These are phyloP conservation scores for Drosophila ironensis DNA, from an alignment of 1,140 invertebrate genomes.

Conservation along the genomic window DNA sequence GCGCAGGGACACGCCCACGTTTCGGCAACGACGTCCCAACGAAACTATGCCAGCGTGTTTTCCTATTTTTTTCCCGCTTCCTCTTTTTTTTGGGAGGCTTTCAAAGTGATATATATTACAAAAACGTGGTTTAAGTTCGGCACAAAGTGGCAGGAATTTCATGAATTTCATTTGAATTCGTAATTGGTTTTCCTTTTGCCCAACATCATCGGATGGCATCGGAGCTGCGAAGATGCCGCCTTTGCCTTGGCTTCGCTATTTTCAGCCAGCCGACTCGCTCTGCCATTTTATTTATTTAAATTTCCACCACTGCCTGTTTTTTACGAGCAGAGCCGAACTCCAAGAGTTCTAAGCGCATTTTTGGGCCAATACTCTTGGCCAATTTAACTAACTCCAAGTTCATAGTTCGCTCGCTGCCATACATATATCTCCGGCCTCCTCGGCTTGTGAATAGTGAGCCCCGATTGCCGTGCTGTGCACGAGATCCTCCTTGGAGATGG, in stretches of 20 bases:
- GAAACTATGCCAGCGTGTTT: conserved; percentile 39
- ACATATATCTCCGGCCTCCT: conserved; percentile 1
- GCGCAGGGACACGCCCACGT: conserved; percentile 7
- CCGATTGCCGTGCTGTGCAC: conserved; percentile 9
- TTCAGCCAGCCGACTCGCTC: conserved; percentile 15
- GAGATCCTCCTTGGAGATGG: conserved; percentile 16
- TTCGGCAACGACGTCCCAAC: background rate
- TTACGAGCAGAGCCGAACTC: conserved; percentile 13
- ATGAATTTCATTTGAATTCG: conserved; percentile 70
- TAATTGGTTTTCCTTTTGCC: conserved; percentile 53
- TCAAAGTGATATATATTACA: conserved; percentile 60
- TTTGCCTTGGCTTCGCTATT: conserved; percentile 22
- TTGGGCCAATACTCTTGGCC: conserved; percentile 25
- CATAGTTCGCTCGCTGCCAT: conserved; percentile 40
- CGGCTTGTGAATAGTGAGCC: conserved; percentile 22
- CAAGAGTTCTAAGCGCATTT: conserved; percentile 21
- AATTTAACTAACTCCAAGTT: conserved; percentile 53
- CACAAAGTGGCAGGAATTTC: conserved; percentile 60
- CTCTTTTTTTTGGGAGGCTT: conserved; percentile 19
- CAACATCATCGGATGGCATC: background rate
- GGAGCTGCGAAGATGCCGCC: conserved; percentile 14
- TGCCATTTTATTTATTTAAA: conserved; percentile 61
- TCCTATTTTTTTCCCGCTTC: background rate
- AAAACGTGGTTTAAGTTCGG: conserved; percentile 60
- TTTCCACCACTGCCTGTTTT: conserved; percentile 36